phyloP scores from a whole-genome alignment of 1,140 invertebrate genomes.

The Dendroctonus valens region DNA sequence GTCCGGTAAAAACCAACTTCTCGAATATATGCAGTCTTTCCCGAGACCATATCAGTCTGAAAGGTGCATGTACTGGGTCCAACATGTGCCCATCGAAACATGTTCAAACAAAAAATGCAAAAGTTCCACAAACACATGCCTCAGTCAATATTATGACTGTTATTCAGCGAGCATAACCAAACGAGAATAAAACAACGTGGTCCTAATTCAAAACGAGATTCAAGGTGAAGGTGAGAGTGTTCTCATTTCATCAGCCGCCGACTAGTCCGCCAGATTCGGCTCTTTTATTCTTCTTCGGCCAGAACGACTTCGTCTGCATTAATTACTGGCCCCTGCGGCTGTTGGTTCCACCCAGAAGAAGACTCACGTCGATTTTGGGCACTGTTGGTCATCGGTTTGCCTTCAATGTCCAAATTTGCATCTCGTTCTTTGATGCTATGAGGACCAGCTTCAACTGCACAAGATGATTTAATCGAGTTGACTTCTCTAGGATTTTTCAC shows the following conservation, averaged over 20 bases:
- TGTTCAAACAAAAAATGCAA: not conserved
- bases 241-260: constrained; percentile 20
- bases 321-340: constrained; percentile 9
- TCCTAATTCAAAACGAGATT: constrained; percentile 15
- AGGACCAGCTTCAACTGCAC: no score
- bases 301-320: constrained; percentile 15
- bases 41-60: no score
- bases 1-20: no score
- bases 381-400: no score
- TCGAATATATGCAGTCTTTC: no score
- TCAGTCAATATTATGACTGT: constrained; percentile 20
- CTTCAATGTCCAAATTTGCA: no score
- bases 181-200: constrained; percentile 7
- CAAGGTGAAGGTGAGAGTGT: constrained; percentile 25
- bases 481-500: no score
- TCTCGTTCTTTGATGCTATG: no score
- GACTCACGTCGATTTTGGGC: no score
- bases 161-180: constrained; percentile 10
- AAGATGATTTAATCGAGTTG: no score
- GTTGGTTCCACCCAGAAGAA: constrained; percentile 5
- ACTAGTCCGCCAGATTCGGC: constrained; percentile 9
- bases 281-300: constrained; percentile 10
- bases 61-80: no score
- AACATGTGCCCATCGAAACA: not conserved
- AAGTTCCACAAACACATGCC: constrained; percentile 4